phyloP scores from a whole-genome alignment of 2,888 invertebrate genomes.

The Rhingia rostrata region DNA sequence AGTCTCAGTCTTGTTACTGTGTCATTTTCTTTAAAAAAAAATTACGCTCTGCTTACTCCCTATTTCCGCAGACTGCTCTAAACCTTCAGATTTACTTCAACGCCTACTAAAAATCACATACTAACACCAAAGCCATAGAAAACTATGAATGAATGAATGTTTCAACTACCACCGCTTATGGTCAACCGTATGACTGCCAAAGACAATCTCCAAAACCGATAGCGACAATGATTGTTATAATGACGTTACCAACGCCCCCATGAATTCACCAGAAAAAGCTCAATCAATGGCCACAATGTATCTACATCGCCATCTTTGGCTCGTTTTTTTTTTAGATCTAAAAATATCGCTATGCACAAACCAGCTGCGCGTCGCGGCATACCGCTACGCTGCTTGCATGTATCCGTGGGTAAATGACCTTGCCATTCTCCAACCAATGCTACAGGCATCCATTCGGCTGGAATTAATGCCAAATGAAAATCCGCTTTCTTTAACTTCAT shows the following conservation, averaged over 20 bases:
- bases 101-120: not conserved
- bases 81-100: not conserved
- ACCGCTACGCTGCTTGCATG: constrained; percentile 39
- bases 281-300: not conserved
- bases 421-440: constrained; percentile 73
- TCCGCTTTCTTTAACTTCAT: constrained; percentile 68
- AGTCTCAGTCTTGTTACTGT: too few relatives aligned
- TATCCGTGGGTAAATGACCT: constrained; percentile 74
- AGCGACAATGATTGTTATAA: constrained; percentile 27
- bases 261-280: constrained; percentile 25
- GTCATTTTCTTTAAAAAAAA: too few relatives aligned
- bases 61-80: too few relatives aligned
- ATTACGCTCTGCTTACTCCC: too few relatives aligned
- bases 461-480: constrained; percentile 73
- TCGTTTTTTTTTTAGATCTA: constrained; percentile 33
- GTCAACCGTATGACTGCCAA: not conserved
- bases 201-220: not conserved
- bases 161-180: not conserved
- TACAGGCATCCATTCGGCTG: constrained; percentile 68
- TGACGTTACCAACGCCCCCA: constrained; percentile 56
- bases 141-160: constrained; percentile 2
- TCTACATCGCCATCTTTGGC: constrained; percentile 59
- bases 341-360: constrained; percentile 55
- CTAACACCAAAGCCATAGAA: not conserved
- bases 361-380: constrained; percentile 43